These are phyloP conservation scores for Nycticorax nycticorax DNA, from an alignment of 2,113 vertebrate genomes.

Conservation along the genomic window DNA sequence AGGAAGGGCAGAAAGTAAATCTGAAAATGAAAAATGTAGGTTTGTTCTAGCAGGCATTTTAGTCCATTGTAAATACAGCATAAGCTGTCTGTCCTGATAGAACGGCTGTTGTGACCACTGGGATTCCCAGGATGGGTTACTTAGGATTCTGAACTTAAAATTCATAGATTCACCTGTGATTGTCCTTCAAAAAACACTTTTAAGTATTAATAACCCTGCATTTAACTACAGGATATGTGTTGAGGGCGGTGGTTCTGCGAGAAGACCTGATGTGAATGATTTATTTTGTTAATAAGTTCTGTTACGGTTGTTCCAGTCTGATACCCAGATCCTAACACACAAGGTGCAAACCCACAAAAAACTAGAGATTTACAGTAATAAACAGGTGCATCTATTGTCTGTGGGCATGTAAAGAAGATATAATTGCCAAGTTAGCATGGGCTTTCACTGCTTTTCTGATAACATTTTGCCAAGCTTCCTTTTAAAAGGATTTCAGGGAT, in stretches of 20 bases:
- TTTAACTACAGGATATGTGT: not conserved
- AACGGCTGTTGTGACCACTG: not conserved
- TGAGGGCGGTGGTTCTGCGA: not conserved
- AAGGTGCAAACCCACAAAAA: not conserved
- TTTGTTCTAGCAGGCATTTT: not conserved
- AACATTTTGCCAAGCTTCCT: not conserved
- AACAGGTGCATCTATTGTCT: not conserved
- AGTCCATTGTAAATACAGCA: not conserved
- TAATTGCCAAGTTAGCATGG: not conserved
- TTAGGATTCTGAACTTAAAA: not conserved
- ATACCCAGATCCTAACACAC: not conserved
- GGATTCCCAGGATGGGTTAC: not conserved
- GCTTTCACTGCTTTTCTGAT: not conserved
- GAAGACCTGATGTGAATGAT: not conserved
- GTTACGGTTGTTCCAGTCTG: not conserved
- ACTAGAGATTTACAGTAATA: not conserved
- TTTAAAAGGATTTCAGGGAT: not conserved
- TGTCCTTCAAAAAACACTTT: not conserved
- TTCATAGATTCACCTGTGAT: not conserved
- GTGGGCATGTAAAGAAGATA: not conserved
- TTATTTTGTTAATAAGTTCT: not conserved
- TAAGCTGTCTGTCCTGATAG: not conserved
- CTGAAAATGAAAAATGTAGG: not conserved
- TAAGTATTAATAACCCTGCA: not conserved
- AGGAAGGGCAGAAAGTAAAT: not conserved